phyloP scores from a whole-genome alignment of 2,113 vertebrate species.

The Speoplatyrhinus poulsoni region DNA sequence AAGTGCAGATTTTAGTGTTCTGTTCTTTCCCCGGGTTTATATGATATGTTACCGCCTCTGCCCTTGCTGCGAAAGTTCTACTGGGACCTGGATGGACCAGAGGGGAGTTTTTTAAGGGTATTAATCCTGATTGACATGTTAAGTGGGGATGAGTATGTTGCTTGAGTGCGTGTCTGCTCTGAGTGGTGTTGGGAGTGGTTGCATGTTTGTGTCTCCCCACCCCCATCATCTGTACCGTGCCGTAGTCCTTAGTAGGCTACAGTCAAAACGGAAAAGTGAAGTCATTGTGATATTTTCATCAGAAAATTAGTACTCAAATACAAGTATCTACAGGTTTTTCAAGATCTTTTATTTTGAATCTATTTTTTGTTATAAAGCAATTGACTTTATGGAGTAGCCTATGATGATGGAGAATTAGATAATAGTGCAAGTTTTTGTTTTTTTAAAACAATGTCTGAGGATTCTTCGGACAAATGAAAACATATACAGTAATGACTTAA shows the following conservation, averaged over 20 bases:
- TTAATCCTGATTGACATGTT: conserved; percentile 96
- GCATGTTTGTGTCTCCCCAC: conserved; percentile 55
- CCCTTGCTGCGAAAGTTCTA: conserved; percentile 24
- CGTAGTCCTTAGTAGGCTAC: conserved; percentile 34
- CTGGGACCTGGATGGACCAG: conserved; percentile 44
- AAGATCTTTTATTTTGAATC: no score
- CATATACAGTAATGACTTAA: no score
- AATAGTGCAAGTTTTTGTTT: no score
- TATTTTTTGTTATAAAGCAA: no score
- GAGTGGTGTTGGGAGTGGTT: conserved; percentile 82
- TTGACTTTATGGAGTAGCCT: no score
- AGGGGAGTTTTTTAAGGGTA: conserved; percentile 80
- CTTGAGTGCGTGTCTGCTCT: conserved; percentile 69
- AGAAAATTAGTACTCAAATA: background rate
- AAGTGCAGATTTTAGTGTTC: conserved; percentile 34
- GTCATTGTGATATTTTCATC: background rate
- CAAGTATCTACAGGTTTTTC: background rate
- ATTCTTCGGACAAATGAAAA: no score
- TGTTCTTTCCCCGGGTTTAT: background rate
- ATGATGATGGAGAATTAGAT: no score
- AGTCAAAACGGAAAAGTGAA: background rate
- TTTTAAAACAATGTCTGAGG: no score
- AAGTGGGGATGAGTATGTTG: conserved; percentile 81
- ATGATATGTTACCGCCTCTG: conserved; percentile 52
- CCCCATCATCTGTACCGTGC: conserved; percentile 41